A percentile compares a stretch with the other conserved stretches of the same genome.
Evolutionary conservation across 2,888 invertebrate genomes (phyloP).

Genomic region (Papilio demoleus): DNA sequence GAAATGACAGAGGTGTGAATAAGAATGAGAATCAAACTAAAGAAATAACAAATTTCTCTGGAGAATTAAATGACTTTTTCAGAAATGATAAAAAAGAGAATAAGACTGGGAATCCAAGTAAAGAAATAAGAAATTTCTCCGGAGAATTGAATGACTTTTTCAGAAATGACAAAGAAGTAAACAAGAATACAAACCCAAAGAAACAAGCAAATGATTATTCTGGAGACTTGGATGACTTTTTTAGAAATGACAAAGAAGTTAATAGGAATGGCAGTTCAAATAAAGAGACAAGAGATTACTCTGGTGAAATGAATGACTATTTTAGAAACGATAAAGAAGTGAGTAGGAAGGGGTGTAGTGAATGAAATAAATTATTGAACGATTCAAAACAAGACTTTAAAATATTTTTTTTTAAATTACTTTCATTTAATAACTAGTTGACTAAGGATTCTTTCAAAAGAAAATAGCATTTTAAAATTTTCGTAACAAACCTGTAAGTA

Average conservation of each 20-base stretch:
- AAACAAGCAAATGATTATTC: background rate
- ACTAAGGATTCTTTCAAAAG: background rate
- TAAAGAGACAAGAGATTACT: background rate
- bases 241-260: background rate
- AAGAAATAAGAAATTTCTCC: too few relatives aligned
- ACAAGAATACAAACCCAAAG: background rate
- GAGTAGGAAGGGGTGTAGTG: background rate
- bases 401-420: too few relatives aligned
- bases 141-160: background rate
- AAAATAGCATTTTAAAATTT: too few relatives aligned
- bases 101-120: too few relatives aligned
- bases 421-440: background rate
- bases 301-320: conserved; percentile 12
- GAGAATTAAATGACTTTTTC: background rate
- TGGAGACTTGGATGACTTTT: background rate
- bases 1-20: background rate
- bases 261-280: background rate
- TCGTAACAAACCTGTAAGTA: background rate
- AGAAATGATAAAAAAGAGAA: background rate
- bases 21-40: background rate
- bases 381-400: background rate
- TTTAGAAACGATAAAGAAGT: background rate
- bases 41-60: background rate
- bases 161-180: background rate
- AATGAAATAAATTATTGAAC: background rate